phyloP scores from a whole-genome alignment of 92 coral and sea anemone species.

The Diadumene lineata region DNA sequence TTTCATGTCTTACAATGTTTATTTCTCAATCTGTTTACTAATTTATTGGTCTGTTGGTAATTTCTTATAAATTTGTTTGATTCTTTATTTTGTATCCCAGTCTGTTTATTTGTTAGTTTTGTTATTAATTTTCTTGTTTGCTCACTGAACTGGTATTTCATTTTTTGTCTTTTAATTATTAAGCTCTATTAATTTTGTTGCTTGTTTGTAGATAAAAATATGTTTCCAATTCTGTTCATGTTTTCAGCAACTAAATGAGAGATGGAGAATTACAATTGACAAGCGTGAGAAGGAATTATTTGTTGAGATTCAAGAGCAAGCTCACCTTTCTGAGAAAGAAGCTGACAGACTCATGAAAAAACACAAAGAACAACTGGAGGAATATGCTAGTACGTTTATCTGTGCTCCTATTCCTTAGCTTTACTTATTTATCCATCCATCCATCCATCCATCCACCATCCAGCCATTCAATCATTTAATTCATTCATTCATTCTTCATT shows the following conservation, averaged over 20 bases:
- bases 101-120: no score
- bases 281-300: conserved; percentile 73
- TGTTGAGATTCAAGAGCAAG: conserved; percentile 69
- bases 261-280: conserved; percentile 56
- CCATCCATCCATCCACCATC: background rate
- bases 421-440: background rate
- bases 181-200: no score
- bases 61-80: no score
- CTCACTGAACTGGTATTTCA: no score
- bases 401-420: no score
- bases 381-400: conserved; percentile 70
- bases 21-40: no score
- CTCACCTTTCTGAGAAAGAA: conserved; percentile 79
- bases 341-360: conserved; percentile 82
- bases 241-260: conserved; percentile 72
- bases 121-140: no score
- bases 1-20: no score
- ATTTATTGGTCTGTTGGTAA: no score
- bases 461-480: background rate
- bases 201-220: background rate
- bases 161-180: no score
- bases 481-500: background rate
- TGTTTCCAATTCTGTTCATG: no score
- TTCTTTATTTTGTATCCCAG: no score
- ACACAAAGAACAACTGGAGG: conserved; percentile 76